Conservation (phyloP, 2,113 vertebrate species). For the Alligator sinensis region DNA sequence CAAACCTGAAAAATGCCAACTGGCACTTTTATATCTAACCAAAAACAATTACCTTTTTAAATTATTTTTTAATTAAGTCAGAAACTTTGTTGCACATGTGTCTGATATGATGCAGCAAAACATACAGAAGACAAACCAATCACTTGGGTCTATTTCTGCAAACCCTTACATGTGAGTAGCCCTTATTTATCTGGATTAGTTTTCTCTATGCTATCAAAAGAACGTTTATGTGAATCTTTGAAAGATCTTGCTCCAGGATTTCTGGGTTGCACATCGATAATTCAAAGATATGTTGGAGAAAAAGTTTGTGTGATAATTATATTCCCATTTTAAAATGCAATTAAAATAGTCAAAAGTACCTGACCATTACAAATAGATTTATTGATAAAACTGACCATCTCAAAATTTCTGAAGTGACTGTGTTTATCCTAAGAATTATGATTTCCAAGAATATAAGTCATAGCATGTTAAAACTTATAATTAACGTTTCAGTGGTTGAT, state of each 20-base stretch:
- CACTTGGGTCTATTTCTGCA: neutral
- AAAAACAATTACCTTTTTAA: neutral
- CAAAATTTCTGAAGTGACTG: neutral
- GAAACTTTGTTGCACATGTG: neutral
- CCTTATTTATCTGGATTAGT: neutral
- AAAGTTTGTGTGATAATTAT: neutral
- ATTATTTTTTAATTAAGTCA: neutral
- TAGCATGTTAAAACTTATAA: no score
- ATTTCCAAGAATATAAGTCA: no score
- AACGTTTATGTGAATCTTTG: neutral
- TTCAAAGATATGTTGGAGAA: neutral
- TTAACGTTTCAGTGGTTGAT: neutral
- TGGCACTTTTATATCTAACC: neutral
- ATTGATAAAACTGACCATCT: neutral
- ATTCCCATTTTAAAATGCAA: neutral
- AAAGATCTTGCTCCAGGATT: neutral
- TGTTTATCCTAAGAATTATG: neutral
- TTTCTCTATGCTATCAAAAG: neutral
- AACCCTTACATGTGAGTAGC: neutral
- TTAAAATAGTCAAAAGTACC: neutral
- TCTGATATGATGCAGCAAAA: neutral
- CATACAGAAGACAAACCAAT: neutral
- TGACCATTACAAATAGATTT: neutral
- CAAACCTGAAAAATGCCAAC: neutral
- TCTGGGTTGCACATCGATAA: neutral